These are phyloP conservation scores for Cisticola juncidis DNA, from an alignment of 2,113 vertebrate species.

Conservation along the genomic window DNA sequence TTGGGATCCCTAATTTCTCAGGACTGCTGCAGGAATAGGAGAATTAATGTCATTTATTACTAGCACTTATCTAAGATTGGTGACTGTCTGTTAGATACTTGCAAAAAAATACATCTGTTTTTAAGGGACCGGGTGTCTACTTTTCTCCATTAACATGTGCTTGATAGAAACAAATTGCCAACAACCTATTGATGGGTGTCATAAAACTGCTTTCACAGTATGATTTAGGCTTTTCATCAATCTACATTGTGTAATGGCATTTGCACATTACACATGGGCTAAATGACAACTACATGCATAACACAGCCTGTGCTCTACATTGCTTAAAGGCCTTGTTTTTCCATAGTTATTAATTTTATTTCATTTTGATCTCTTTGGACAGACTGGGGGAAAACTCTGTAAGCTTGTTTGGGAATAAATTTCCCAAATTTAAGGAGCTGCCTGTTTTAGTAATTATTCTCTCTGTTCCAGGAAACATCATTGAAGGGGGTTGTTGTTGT, in stretches of 20 bases:
- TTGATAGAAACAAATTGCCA: constrained; percentile 8
- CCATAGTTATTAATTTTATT: neutral
- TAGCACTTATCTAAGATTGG: neutral
- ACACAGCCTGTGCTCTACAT: neutral
- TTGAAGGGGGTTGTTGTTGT: neutral
- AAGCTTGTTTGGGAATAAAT: neutral
- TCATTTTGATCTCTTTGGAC: neutral
- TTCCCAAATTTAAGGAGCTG: neutral
- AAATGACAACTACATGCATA: neutral
- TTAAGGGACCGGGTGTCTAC: neutral
- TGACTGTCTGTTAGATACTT: neutral
- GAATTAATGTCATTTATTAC: neutral
- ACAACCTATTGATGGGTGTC: neutral
- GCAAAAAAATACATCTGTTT: neutral
- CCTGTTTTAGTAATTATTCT: neutral
- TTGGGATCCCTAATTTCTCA: neutral
- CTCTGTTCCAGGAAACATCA: neutral
- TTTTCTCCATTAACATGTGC: neutral
- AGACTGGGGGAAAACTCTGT: neutral
- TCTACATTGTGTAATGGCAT: neutral
- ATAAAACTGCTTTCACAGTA: neutral
- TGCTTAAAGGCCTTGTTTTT: neutral
- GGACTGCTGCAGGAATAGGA: neutral
- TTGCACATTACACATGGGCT: neutral
- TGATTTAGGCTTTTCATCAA: constrained; percentile 6